Conservation (phyloP, 2,888 invertebrate species). For the Lasioglossum villosulum region DNA sequence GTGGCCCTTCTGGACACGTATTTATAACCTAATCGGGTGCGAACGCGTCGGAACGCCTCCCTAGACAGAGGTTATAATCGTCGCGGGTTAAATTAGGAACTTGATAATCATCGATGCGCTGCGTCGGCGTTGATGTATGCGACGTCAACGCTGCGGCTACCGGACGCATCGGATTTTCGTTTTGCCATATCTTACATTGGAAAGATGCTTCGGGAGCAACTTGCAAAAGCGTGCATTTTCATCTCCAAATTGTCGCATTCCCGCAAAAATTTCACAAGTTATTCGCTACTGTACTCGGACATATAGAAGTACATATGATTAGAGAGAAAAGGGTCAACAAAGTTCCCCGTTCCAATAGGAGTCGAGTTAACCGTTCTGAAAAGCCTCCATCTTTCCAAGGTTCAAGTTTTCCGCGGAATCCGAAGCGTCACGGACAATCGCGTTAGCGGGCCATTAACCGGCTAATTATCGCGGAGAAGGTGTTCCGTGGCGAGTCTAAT, state of each 20-base stretch:
- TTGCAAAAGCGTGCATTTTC: too few species aligned
- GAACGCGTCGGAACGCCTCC: slow-evolving; percentile 51
- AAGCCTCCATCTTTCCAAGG: not conserved
- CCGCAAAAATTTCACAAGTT: too few species aligned
- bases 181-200: not conserved
- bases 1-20: slow-evolving; percentile 47
- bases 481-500: slow-evolving; percentile 14
- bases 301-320: not conserved
- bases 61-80: slow-evolving; percentile 36
- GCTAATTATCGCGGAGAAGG: slow-evolving; percentile 36
- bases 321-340: not conserved
- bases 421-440: not conserved
- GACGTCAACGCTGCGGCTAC: not conserved
- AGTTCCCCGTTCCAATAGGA: not conserved
- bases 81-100: slow-evolving; percentile 9
- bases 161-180: not conserved
- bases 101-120: not conserved
- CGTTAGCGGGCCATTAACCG: slow-evolving; percentile 22
- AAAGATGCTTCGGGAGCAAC: not conserved
- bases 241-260: too few species aligned
- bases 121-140: not conserved
- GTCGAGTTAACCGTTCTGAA: not conserved
- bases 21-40: slow-evolving; percentile 69
- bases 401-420: not conserved
- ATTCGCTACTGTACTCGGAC: too few species aligned